Evolutionary conservation across 2,113 vertebrate genomes (phyloP), one percentile per base, ranked within the genome.

Genomic region (Arvicanthis niloticus): DNA sequence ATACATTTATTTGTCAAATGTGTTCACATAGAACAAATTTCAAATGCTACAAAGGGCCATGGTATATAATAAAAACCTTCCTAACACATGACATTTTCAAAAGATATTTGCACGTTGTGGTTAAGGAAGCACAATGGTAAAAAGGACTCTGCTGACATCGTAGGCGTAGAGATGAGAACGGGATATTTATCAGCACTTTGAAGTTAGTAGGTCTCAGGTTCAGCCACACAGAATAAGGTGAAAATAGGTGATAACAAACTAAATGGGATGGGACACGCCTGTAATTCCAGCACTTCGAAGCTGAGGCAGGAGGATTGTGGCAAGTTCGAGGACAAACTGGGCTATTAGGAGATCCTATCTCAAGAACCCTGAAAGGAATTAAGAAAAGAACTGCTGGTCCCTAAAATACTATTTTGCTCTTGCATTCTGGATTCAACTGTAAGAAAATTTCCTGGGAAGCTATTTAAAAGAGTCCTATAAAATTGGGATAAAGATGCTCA

Each of bases 1-100:
- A 73, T 72, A 24, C 56, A 62, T 72, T 91, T 88, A 51, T 82
- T 97, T 91, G 93, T 72, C 40, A 77, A 94, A 60, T 82, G 58
- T 70, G 82, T 82, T 53, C 56, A 73, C 16, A 31, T 65, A 80
- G 22, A 90, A 89, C 37, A 75, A 88, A 92, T 91, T 53, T 72
- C 22, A 77, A 34, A 93, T 17, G 4, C 2, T 84, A 19, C 68
- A 91, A 85, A 85, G 37, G 48, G 17, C 65, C 56, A n/a, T 84
- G 89, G 81, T 90, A 26, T 81, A 72, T 90, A 88, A 34, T 58
- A 89, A 91, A 77, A 37, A 82, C 84, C n/a, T 51, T 88, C 42
- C 3, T 92, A 88, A 56, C 10, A 19, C 5, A 51, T 85, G 75
- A 67, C 40, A 73, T 91, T 90, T 90, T 68, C 56, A 90, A n/a